phyloP scores from a whole-genome alignment of 2,113 vertebrate species.

The Crotalus viridis region DNA sequence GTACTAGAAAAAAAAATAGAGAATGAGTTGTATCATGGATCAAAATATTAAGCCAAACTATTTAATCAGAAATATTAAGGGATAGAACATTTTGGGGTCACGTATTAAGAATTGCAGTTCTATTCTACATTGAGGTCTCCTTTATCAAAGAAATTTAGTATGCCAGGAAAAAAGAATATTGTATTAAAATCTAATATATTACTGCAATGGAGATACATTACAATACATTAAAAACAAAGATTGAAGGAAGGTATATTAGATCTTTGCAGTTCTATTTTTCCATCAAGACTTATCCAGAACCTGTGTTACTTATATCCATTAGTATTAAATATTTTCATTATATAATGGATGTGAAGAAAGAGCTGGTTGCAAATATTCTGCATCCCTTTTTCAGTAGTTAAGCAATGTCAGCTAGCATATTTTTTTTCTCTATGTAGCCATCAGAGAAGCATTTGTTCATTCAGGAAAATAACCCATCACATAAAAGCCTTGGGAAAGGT shows the following conservation, averaged over 20 bases:
- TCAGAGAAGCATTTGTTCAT: neutral
- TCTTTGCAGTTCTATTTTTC: neutral
- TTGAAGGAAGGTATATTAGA: neutral
- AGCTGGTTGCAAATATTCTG: neutral
- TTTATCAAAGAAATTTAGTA: neutral
- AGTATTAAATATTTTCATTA: neutral
- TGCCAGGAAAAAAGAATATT: neutral
- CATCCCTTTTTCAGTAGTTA: neutral
- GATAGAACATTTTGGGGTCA: neutral
- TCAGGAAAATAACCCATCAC: neutral
- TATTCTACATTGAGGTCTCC: neutral
- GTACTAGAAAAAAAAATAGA: neutral
- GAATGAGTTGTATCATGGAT: neutral
- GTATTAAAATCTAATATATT: neutral
- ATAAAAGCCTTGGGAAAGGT: neutral
- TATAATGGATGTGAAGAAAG: neutral
- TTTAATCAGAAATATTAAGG: neutral
- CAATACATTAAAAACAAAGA: neutral
- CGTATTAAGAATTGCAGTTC: neutral
- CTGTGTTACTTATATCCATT: neutral
- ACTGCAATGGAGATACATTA: neutral
- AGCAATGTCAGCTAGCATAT: neutral
- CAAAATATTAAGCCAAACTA: neutral
- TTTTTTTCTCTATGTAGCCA: neutral
- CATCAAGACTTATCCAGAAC: neutral